Base-by-base conservation (phyloP, 2,888 invertebrate species). In the Apocheima hispidaria region DNA sequence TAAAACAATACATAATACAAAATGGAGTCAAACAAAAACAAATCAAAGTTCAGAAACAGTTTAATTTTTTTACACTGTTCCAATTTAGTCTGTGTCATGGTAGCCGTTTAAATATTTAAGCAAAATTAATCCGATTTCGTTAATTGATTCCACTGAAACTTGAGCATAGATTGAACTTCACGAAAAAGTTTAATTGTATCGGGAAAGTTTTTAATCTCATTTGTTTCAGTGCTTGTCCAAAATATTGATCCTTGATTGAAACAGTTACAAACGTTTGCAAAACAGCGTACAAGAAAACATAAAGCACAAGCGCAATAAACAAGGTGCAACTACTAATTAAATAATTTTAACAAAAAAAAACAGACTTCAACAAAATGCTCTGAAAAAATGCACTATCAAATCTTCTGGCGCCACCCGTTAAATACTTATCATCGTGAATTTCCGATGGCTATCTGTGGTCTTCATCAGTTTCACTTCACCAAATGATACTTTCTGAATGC, bases 141-240 rank as follows among this genome's bases (percentile, higher is more conserved):
- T 59, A 56, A 62, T 62, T 60, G 33, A 59, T 57, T 54, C 53
- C 26, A 41, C 54, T 16, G 41, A 60, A 64, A 62, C 57, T 62
- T 55, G 38, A 62, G 43, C 40, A 41, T 52, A 43, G 50, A 48
- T 56, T 49, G 41, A 61, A 62, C 46, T 66, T 56, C 16, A 16
- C n/a, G 36, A 43, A 54, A 64, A 64, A 64, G 56, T 62, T 66
- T 48, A 16, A 62, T 63, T 61, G 64, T 64, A 59, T 56, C 51
- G 20, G 4, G 14, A 48, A 61, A 66, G 53, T 64, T 66, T 55
- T 58, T 48, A 63, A 66, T 66, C 58, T 63, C 21, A 55, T 55
- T 60, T 59, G 59, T 52, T 59, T 54, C 50, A 48, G 38, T 46
- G 20, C 50, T 46, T 46, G 16, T 26, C 14, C 18, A n/a, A 18